Conservation (phyloP, 2,113 vertebrate species). For the Collichthys lucidus region DNA sequence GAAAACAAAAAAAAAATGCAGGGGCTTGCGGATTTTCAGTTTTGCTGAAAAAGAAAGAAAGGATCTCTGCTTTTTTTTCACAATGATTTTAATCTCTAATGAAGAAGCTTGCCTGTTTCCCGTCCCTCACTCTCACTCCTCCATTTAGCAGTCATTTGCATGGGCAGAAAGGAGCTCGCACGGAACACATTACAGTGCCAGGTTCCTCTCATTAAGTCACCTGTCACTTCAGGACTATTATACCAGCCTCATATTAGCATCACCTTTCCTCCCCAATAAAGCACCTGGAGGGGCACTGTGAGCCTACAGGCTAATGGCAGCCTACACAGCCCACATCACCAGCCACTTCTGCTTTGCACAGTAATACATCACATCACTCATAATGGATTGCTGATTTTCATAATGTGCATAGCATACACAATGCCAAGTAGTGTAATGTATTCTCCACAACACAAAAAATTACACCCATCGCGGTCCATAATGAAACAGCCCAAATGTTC, state of each 20-base stretch:
- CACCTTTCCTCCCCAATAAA: constrained; percentile 73
- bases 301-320: constrained; percentile 62
- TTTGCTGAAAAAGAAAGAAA: constrained; percentile 37
- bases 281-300: constrained; percentile 55
- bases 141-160: constrained; percentile 74
- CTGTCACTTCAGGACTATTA: constrained; percentile 79
- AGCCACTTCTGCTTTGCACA: constrained; percentile 64
- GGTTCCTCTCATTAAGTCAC: constrained; percentile 78
- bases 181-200: constrained; percentile 67
- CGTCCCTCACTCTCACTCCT: constrained; percentile 52
- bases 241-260: constrained; percentile 67
- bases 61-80: constrained; percentile 5
- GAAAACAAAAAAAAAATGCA: constrained; percentile 53
- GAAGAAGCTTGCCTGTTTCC: constrained; percentile 52
- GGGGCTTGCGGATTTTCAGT: constrained; percentile 45
- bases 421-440: constrained; percentile 74
- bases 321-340: constrained; percentile 64
- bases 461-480: constrained; percentile 64
- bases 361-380: constrained; percentile 57
- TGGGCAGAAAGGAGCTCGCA: constrained; percentile 51
- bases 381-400: constrained; percentile 75
- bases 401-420: constrained; percentile 72
- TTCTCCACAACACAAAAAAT: constrained; percentile 68
- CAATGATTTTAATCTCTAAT: constrained; percentile 68
- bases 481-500: constrained; percentile 74